These are phyloP conservation scores for Halichondria panicea DNA, from an alignment of 37 sponge, comb jelly and placozoan genomes.

Conservation along the genomic window DNA sequence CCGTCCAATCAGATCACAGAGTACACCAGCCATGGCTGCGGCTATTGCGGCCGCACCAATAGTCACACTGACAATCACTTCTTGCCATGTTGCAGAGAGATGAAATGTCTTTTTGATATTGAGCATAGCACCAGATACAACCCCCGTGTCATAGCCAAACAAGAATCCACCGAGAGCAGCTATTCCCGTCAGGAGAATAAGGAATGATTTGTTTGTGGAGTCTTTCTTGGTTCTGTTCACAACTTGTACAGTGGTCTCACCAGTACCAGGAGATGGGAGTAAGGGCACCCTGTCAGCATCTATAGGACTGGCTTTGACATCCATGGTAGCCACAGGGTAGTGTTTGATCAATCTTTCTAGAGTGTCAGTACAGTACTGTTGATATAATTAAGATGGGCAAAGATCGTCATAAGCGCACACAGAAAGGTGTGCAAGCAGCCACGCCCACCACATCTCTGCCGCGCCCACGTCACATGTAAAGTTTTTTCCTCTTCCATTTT, in stretches of 20 bases:
- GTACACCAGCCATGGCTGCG: conserved; percentile 55
- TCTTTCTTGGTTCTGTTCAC: neutral
- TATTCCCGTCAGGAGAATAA: conserved; percentile 24
- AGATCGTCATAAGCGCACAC: too few species aligned
- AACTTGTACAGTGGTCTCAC: too few species aligned
- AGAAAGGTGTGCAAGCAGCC: too few species aligned
- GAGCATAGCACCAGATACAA: conserved; percentile 91
- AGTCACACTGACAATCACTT: conserved; percentile 81
- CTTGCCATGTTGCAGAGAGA: conserved; percentile 52
- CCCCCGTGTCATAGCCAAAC: conserved; percentile 96
- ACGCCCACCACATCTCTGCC: too few species aligned
- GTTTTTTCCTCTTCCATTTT: too few species aligned
- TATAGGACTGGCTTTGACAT: too few species aligned
- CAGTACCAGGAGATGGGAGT: too few species aligned
- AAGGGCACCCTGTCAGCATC: neutral
- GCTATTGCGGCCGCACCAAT: conserved; percentile 81
- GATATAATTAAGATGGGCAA: too few species aligned
- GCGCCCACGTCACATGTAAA: too few species aligned
- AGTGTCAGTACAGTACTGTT: too few species aligned
- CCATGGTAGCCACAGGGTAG: too few species aligned
- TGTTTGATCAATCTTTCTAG: too few species aligned
- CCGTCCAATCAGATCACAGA: conserved; percentile 72
- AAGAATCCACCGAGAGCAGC: conserved; percentile 80
- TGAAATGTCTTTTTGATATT: conserved; percentile 40
- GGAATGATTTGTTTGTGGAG: neutral